phyloP scores from a whole-genome alignment of 2,797 vertebrate species.

The Centroberyx gerrardi region DNA sequence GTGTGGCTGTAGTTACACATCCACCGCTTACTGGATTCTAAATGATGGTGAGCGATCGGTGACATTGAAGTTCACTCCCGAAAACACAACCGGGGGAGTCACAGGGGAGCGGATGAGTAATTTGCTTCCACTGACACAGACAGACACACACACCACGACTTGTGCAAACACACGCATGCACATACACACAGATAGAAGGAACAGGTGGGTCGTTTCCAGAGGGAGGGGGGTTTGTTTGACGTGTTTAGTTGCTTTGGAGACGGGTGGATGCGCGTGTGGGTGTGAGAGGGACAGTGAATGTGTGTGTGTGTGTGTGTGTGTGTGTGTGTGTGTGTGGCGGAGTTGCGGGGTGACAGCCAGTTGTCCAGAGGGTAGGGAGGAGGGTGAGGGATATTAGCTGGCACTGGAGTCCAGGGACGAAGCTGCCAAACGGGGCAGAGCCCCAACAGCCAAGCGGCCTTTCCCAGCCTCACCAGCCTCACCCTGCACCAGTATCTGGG shows the following conservation, averaged over 20 bases:
- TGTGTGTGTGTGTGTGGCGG: constrained; percentile 22
- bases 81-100: constrained; percentile 18
- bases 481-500: constrained; percentile 47
- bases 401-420: constrained; percentile 36
- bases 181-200: constrained; percentile 1
- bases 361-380: constrained; percentile 57
- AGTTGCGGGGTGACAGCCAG: constrained; percentile 52
- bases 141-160: neutral
- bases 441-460: constrained; percentile 24
- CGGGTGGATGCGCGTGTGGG: constrained; percentile 10
- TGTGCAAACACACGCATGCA: neutral
- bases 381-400: constrained; percentile 50
- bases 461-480: constrained; percentile 32
- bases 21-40: constrained; percentile 41
- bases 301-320: constrained; percentile 16
- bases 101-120: constrained; percentile 2
- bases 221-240: constrained; percentile 38
- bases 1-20: constrained; percentile 24
- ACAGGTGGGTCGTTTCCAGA: constrained; percentile 56
- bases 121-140: constrained; percentile 16
- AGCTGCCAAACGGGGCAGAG: constrained; percentile 47
- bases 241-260: constrained; percentile 68
- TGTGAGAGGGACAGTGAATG: constrained; percentile 12
- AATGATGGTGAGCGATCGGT: constrained; percentile 34
- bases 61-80: constrained; percentile 4